A percentile compares a stretch with the other conserved stretches of the same genome.
Evolutionary conservation across 2,113 vertebrate genomes (phyloP).

Genomic region (Meleagris gallopavo): DNA sequence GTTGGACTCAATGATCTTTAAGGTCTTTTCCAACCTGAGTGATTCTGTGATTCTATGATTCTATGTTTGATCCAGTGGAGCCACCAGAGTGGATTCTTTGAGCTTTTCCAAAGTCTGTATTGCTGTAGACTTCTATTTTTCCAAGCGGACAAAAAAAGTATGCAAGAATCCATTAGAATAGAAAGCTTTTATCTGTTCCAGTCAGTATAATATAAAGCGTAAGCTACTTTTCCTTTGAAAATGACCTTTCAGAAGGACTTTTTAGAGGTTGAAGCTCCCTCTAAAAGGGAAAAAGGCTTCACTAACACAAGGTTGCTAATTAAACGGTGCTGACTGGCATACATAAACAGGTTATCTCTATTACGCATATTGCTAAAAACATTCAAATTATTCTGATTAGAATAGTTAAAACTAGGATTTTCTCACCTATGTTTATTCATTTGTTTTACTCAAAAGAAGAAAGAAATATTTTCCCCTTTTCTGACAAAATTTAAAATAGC

Average conservation of each 20-base stretch:
- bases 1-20: too few species aligned
- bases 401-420: not conserved
- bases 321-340: not conserved
- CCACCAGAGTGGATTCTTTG: not conserved
- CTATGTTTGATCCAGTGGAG: not conserved
- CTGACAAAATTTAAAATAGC: not conserved
- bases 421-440: not conserved
- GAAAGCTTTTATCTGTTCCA: not conserved
- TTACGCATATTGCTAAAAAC: not conserved
- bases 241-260: conserved; percentile 4
- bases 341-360: not conserved
- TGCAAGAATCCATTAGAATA: not conserved
- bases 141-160: not conserved
- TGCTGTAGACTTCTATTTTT: not conserved
- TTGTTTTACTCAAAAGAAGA: not conserved
- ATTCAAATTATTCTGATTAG: not conserved
- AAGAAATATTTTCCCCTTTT: not conserved
- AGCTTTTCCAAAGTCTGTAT: not conserved
- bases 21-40: too few species aligned
- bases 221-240: conserved; percentile 33
- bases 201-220: not conserved
- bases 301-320: conserved; percentile 7
- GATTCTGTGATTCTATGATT: too few species aligned
- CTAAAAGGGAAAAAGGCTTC: not conserved
- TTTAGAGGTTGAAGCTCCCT: not conserved